A percentile compares a stretch with the other conserved stretches of the same genome.
Evolutionary conservation across 2,888 invertebrate genomes (phyloP).

Genomic region (Chromoteleia sp.): DNA sequence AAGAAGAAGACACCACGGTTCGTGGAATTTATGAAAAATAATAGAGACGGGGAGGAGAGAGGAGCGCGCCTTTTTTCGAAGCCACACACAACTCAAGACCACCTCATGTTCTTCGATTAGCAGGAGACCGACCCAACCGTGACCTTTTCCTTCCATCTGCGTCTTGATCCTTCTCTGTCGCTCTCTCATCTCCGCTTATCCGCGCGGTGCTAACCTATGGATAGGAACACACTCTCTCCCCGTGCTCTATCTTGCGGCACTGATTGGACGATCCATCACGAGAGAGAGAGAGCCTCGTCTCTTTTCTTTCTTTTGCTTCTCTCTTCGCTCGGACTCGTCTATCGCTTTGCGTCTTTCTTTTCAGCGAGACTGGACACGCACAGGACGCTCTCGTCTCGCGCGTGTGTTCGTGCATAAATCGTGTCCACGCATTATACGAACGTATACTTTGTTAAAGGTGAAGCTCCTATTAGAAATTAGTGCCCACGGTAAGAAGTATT

Average conservation of each 20-base stretch:
- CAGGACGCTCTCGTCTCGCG: conserved; percentile 64
- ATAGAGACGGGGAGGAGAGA: conserved; percentile 58
- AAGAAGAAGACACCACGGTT: conserved; percentile 66
- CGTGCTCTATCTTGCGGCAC: conserved; percentile 85
- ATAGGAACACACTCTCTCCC: conserved; percentile 77
- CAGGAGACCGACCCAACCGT: conserved; percentile 84
- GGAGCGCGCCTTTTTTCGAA: conserved; percentile 73
- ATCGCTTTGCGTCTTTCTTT: conserved; percentile 70
- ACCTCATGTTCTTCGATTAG: conserved; percentile 83
- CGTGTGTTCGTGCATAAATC: conserved; percentile 68
- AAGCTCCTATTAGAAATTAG: conserved; percentile 41
- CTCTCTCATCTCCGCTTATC: conserved; percentile 74
- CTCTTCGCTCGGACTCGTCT: conserved; percentile 73
- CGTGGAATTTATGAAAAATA: conserved; percentile 72
- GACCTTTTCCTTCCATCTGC: conserved; percentile 80
- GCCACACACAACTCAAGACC: conserved; percentile 74
- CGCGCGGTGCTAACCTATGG: conserved; percentile 75
- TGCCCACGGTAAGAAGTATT: neutral
- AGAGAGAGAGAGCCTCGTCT: conserved; percentile 75
- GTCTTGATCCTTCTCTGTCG: conserved; percentile 74
- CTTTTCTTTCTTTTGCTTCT: conserved; percentile 71
- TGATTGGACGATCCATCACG: conserved; percentile 88
- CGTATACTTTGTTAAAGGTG: conserved; percentile 16
- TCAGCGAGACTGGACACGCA: conserved; percentile 63
- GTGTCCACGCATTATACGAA: conserved; percentile 58